Base-by-base conservation (phyloP, 2,888 invertebrate species). In the Autographa pulchrina region DNA sequence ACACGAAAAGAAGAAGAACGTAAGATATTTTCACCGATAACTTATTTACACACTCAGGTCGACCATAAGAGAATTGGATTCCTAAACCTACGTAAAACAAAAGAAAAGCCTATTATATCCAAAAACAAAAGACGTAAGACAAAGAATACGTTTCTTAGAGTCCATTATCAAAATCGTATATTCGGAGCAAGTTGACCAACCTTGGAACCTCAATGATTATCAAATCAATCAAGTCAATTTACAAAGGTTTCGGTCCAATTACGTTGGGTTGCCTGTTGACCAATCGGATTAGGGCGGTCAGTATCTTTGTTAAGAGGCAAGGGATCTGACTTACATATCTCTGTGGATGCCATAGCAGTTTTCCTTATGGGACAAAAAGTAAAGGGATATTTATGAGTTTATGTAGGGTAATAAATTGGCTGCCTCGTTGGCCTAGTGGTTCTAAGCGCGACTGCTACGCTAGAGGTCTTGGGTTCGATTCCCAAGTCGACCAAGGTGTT, bases 171-270 rank as follows among this genome's bases (percentile, higher is more conserved):
- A 18, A 41, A 18, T n/a, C 18, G 56, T 35, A 68, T 75, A 75
- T 71, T 68, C 66, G 66, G 62, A 75, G 64, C 43, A 35, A 48
- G 2, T 25, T 13, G 14, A 20, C 43, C 56, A 68, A 35, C 68
- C 65, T 70, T 65, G 41, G 35, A 68, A 65, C 70, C 78, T 74
- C 62, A 58, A 58, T 63, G 71, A 75, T 82, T 80, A 82, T 82
- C 67, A 71, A 80, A 82, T 82, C 77, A 83, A 81, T 78, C 78
- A 77, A 71, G 70, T 81, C 83, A 78, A 83, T 82, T 82, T 82
- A 68, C 80, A 74, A 75, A 82, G 81, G 81, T 75, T 80, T 64
- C 68, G 31, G 54, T 48, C 68, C 78, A 82, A 82, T 82, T 82
- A 82, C 72, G n/a, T 38, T 68, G 73, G 82, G 80, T 72, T 72